These are phyloP conservation scores for Philotrypesis tridentata DNA, from an alignment of 1,140 invertebrate species.

Conservation along the genomic window DNA sequence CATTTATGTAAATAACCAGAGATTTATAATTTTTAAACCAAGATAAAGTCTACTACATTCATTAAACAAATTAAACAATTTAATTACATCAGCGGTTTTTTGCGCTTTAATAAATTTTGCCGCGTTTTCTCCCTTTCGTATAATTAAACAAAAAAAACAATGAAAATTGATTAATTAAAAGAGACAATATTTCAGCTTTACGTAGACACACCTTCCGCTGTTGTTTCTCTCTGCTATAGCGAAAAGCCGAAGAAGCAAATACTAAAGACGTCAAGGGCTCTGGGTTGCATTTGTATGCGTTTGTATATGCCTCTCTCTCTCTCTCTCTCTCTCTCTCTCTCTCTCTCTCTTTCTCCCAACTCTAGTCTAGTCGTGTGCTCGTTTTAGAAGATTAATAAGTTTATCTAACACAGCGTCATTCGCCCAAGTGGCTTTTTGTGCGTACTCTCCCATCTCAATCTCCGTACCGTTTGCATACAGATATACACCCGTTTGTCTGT, in stretches of 20 bases:
- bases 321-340: background rate
- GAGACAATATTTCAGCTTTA: background rate
- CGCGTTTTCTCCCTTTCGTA: background rate
- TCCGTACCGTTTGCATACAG: background rate
- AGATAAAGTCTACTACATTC: too few relatives aligned
- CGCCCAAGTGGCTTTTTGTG: background rate
- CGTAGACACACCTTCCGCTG: background rate
- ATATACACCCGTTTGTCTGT: background rate
- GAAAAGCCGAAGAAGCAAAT: background rate
- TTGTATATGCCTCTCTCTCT: too few relatives aligned
- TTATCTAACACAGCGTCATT: background rate
- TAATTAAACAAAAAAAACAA: background rate
- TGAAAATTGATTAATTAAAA: slow-evolving; percentile 10
- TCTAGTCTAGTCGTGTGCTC: background rate
- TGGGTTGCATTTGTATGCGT: background rate
- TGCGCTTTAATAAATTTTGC: background rate
- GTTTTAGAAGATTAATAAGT: slow-evolving; percentile 13
- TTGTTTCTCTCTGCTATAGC: background rate
- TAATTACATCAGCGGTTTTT: background rate
- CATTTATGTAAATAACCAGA: too few relatives aligned
- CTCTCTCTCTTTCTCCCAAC: background rate
- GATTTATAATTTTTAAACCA: too few relatives aligned
- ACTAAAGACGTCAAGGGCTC: background rate
- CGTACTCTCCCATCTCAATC: background rate
- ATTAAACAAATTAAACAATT: background rate